Percentiles rank a stretch among this genome's conserved stretches.
Conservation (phyloP, 2,797 vertebrate genomes). For the Capromys pilorides region DNA sequence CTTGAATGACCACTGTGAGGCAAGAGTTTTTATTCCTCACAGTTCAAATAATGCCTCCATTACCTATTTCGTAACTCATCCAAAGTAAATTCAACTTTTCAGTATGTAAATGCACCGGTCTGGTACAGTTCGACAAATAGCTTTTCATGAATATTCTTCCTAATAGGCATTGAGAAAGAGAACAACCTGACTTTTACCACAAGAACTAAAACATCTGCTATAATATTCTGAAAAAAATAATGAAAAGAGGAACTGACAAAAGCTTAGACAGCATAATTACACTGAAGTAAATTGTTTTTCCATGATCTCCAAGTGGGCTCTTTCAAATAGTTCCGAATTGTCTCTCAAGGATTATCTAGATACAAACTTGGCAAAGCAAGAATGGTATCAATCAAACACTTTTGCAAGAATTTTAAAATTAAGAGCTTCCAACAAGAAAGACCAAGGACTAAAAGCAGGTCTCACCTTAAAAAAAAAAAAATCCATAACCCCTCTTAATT, state of each 20-base stretch:
- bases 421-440: conserved; percentile 33
- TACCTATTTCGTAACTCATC: not conserved
- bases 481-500: not conserved
- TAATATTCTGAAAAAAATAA: conserved; percentile 60
- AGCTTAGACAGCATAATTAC: conserved; percentile 26
- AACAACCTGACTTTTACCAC: conserved; percentile 70
- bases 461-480: not conserved
- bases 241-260: conserved; percentile 37
- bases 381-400: conserved; percentile 30
- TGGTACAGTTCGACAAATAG: conserved; percentile 50
- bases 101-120: conserved; percentile 30
- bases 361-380: conserved; percentile 43
- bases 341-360: conserved; percentile 44
- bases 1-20: not conserved
- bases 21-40: conserved; percentile 6
- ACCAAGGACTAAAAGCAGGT: not conserved
- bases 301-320: conserved; percentile 38
- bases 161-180: conserved; percentile 54
- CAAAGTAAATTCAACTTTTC: conserved; percentile 54
- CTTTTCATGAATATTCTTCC: conserved; percentile 51
- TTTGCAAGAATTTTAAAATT: conserved; percentile 45
- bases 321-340: conserved; percentile 42
- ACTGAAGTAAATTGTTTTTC: conserved; percentile 65
- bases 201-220: conserved; percentile 46
- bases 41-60: conserved; percentile 23